Conservation (phyloP, 2,888 invertebrate genomes). For the Germaria angustata region DNA sequence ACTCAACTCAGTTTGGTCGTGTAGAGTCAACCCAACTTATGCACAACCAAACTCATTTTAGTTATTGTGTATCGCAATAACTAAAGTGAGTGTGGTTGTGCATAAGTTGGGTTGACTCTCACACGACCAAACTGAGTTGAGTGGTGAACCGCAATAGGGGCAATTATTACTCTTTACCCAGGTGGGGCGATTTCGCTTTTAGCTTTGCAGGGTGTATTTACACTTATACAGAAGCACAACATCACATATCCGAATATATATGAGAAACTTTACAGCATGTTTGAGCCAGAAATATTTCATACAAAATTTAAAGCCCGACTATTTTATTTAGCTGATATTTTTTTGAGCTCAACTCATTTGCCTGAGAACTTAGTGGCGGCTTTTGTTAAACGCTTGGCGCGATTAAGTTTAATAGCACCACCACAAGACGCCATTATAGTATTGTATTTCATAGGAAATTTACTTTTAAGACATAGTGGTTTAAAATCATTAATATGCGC, state of each 20-base stretch:
- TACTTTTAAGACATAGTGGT: slow-evolving; percentile 91
- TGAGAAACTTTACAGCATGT: slow-evolving; percentile 95
- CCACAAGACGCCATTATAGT: slow-evolving; percentile 89
- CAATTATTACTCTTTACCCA: slow-evolving; percentile 73
- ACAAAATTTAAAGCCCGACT: slow-evolving; percentile 94
- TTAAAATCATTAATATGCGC: slow-evolving; percentile 85
- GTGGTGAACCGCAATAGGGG: too few relatives aligned
- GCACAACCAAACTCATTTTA: too few relatives aligned
- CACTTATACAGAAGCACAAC: slow-evolving; percentile 93
- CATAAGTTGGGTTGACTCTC: too few relatives aligned
- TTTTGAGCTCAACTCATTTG: slow-evolving; percentile 95
- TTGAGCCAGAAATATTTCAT: slow-evolving; percentile 94
- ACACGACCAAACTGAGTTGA: too few relatives aligned
- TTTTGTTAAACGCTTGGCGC: slow-evolving; percentile 92
- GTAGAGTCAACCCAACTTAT: too few relatives aligned
- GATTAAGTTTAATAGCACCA: slow-evolving; percentile 91
- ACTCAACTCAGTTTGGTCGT: too few relatives aligned
- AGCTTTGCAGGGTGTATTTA: slow-evolving; percentile 94
- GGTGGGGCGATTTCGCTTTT: slow-evolving; percentile 93
- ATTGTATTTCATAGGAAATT: slow-evolving; percentile 90
- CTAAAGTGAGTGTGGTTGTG: too few relatives aligned
- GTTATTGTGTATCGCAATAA: too few relatives aligned
- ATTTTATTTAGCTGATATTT: slow-evolving; percentile 92
- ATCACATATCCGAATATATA: slow-evolving; percentile 97
- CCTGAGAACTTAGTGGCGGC: slow-evolving; percentile 95